Percentiles rank a stretch among this genome's conserved stretches.
Evolutionary conservation across 2,797 vertebrate species (phyloP).

Genomic region (Limnodromus scolopaceus): DNA sequence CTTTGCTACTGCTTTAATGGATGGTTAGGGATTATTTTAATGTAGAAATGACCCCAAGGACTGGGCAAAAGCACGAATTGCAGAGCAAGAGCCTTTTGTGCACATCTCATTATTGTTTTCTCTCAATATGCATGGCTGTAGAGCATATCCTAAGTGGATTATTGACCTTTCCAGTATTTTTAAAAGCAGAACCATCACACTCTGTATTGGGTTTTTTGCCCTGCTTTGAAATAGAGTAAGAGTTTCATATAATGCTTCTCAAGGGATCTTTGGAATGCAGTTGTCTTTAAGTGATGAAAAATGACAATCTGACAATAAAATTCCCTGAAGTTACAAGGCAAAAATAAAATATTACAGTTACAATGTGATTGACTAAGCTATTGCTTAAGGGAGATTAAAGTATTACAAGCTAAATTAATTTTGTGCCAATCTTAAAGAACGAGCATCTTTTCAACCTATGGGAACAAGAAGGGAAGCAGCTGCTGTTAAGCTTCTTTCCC

Average conservation of each 20-base stretch:
- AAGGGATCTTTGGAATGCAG: neutral
- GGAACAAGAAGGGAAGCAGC: neutral
- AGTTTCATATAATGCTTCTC: neutral
- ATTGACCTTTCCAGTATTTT: neutral
- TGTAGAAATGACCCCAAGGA: neutral
- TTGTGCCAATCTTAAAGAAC: neutral
- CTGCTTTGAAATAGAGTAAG: neutral
- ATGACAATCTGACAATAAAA: neutral
- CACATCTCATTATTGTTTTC: neutral
- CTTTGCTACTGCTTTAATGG: neutral
- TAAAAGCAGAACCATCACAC: neutral
- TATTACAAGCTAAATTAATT: constrained; percentile 26
- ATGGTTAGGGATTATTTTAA: neutral
- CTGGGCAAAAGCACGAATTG: neutral
- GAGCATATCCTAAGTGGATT: neutral
- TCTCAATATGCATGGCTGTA: neutral
- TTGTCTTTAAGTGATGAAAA: constrained; percentile 25
- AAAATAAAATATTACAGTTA: constrained; percentile 4
- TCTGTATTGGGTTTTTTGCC: neutral
- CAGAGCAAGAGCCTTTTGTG: neutral
- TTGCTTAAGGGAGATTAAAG: neutral
- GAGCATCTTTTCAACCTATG: neutral
- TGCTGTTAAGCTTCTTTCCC: neutral
- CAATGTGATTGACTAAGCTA: neutral
- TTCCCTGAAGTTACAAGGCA: neutral